Evolutionary conservation across 2,113 vertebrate species (phyloP).

Genomic region (Brienomyrus longianalis): DNA sequence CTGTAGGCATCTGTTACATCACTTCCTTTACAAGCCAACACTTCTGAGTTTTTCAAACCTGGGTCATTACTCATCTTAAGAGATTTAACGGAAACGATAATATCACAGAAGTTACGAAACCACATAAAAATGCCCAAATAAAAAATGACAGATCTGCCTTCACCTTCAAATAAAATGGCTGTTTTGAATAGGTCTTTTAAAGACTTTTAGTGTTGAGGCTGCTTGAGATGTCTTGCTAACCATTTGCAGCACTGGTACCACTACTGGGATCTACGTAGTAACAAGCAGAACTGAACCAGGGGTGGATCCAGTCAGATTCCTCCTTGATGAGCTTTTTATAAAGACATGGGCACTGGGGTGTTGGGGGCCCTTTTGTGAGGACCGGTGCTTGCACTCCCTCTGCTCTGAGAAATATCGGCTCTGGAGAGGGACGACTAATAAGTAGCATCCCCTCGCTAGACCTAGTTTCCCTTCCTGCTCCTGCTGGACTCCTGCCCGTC

Average conservation of each 20-base stretch:
- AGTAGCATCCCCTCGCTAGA: neutral
- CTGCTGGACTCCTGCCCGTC: conserved; percentile 1
- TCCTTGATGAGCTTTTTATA: neutral
- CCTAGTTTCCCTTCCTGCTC: neutral
- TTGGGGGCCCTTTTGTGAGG: neutral
- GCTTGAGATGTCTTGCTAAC: neutral
- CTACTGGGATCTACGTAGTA: neutral
- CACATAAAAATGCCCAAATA: neutral
- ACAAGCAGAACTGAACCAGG: neutral
- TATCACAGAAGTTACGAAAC: neutral
- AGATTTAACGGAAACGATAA: neutral
- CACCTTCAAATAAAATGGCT: neutral
- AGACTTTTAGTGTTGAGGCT: neutral
- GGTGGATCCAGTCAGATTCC: neutral
- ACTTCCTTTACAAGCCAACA: neutral
- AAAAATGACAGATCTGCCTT: neutral
- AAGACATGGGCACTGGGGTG: neutral
- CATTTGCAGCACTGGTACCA: neutral
- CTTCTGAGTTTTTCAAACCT: neutral
- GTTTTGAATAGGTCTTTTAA: neutral
- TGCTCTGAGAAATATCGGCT: neutral
- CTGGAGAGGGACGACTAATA: neutral
- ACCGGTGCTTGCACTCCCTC: neutral
- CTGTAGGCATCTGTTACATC: neutral
- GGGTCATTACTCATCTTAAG: neutral